Base-by-base conservation (phyloP, 2,113 vertebrate genomes). In the Physeter macrocephalus region DNA sequence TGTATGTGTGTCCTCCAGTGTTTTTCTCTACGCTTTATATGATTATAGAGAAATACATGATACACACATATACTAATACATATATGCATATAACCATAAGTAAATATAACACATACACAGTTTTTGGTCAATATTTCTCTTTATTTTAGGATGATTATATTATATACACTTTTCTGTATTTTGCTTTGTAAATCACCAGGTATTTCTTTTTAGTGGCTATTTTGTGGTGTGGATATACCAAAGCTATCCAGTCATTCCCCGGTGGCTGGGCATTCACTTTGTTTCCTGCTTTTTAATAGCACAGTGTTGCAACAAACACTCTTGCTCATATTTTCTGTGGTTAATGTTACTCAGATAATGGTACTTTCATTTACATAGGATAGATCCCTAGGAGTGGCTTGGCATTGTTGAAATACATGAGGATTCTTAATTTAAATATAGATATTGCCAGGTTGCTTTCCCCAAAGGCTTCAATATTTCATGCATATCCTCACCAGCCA, bases 391-490 rank as follows among this genome's bases (percentile, higher is more conserved):
- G 41, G 29, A 78, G 69, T 74, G n/a, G 64, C 66, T 64, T 87
- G 67, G 14, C 31, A 72, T 15, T 83, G 71, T 43, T 82, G 43
- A 94, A 95, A 83, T 83, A 90, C 14, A n/a, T 4, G 57, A 84
- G 11, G 12, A 80, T 84, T 80, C 80, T 78, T 88, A 72, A 87
- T 90, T 94, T 94, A 96, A 94, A 92, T 89, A 74, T 27, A 72
- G 29, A 90, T 66, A 59, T 75, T 94, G 34, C 85, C 12, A 61
- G 17, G 49, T 87, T 92, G 59, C 52, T 88, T 72, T 93, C 57
- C 41, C 67, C 25, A 46, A 83, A 49, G 34, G 6, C 27, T 92
- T 94, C 92, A 64, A 36, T 77, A 90, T 86, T 82, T 92, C 61
- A 81, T 52, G 81, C 36, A 36, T 46, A 39, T 64, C 81, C 39